A percentile compares a stretch with the other conserved stretches of the same genome.
Evolutionary conservation across 2,797 vertebrate genomes (phyloP).

Genomic region (Micromesistius poutassou): DNA sequence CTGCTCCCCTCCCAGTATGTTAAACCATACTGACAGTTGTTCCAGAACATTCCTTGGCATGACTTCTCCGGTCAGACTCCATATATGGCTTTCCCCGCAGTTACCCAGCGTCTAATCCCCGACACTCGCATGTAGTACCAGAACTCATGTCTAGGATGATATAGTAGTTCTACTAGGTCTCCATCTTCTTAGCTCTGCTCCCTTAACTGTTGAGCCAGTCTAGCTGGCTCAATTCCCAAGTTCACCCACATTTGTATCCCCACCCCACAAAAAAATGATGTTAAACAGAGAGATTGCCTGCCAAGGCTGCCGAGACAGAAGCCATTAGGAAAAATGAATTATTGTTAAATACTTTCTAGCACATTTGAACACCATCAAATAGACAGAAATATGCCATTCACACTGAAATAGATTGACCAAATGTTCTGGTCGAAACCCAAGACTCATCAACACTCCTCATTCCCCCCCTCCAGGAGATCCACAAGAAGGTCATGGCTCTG

Average conservation of each 20-base stretch:
- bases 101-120: background rate
- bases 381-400: background rate
- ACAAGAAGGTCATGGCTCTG: conserved; percentile 94
- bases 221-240: background rate
- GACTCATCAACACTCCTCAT: background rate
- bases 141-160: background rate
- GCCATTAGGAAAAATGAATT: background rate
- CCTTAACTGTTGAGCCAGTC: background rate
- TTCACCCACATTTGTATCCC: background rate
- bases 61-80: background rate
- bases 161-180: background rate
- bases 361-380: background rate
- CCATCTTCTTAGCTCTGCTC: background rate
- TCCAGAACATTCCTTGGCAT: background rate
- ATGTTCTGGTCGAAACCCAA: background rate
- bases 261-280: background rate
- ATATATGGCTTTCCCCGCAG: background rate
- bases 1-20: background rate
- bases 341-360: background rate
- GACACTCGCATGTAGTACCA: background rate
- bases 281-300: background rate
- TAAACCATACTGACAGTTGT: background rate
- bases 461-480: conserved; percentile 82
- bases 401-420: background rate
- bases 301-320: background rate